These are phyloP conservation scores for Nyctibius bracteatus DNA, from an alignment of 2,113 vertebrate species.

Conservation along the genomic window DNA sequence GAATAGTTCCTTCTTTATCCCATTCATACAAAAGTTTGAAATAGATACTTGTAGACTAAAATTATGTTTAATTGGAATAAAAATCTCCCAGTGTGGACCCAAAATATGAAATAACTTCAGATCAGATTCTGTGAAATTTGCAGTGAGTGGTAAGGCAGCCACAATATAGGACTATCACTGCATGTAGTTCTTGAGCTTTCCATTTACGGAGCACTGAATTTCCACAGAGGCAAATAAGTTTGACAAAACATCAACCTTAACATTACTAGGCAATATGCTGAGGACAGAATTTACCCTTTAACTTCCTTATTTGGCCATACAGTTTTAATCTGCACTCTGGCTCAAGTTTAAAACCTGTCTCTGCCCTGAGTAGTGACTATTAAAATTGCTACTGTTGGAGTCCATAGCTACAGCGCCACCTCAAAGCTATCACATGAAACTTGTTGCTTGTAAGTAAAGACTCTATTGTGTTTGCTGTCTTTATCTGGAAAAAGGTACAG, in stretches of 20 bases:
- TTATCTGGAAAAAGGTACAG: background rate
- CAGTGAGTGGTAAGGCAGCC: background rate
- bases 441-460: background rate
- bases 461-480: background rate
- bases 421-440: background rate
- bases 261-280: background rate
- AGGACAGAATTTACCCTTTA: background rate
- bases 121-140: background rate
- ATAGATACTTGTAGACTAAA: background rate
- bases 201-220: background rate
- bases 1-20: background rate
- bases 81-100: background rate
- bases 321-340: background rate
- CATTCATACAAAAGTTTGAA: background rate
- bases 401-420: background rate
- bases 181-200: background rate
- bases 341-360: background rate
- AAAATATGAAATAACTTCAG: background rate
- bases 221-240: background rate
- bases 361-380: background rate
- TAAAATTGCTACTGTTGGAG: background rate
- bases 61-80: background rate
- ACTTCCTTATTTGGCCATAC: background rate
- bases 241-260: background rate
- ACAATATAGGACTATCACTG: background rate